Percentiles rank a stretch among this genome's conserved stretches.
Conservation (phyloP, 92 coral and sea anemone genomes). For the Ricordea florida region DNA sequence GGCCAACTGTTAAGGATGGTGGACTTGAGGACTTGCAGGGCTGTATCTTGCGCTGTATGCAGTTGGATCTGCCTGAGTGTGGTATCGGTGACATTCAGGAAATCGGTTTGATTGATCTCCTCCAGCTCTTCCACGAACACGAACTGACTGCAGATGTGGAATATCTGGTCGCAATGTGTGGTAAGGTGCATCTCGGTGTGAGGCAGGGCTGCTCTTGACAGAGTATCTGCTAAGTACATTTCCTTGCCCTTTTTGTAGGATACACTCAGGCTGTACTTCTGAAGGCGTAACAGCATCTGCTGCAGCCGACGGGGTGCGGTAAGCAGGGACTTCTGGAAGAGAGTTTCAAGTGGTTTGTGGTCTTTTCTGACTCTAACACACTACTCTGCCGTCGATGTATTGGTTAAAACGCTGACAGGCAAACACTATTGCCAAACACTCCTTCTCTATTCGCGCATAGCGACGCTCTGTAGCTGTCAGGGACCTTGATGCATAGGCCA, state of each 20-base stretch:
- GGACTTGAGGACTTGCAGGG: too few species aligned
- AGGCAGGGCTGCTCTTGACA: slow-evolving; percentile 48
- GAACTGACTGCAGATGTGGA: too few species aligned
- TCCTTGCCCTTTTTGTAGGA: too few species aligned
- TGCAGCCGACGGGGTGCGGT: slow-evolving; percentile 68
- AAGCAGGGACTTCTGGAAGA: slow-evolving; percentile 53
- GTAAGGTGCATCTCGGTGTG: too few species aligned
- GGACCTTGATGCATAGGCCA: slow-evolving; percentile 64
- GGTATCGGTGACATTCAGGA: too few species aligned
- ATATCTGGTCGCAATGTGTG: too few species aligned
- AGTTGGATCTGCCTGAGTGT: too few species aligned
- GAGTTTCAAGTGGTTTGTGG: slow-evolving; percentile 57
- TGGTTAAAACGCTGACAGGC: slow-evolving; percentile 68
- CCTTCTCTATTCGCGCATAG: slow-evolving; percentile 70
- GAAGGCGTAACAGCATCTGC: slow-evolving; percentile 65
- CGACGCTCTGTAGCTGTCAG: slow-evolving; percentile 62
- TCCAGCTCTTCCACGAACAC: too few species aligned
- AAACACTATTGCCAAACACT: slow-evolving; percentile 24
- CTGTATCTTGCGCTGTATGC: too few species aligned
- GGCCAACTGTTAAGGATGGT: too few species aligned
- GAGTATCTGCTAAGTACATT: too few species aligned
- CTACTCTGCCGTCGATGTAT: slow-evolving; percentile 59
- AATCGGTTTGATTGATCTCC: too few species aligned
- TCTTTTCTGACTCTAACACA: slow-evolving; percentile 54
- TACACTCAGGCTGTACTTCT: slow-evolving; percentile 59